A percentile compares a stretch with the other conserved stretches of the same genome.
Conservation (phyloP, 1,140 invertebrate genomes). For the Andricus grossulariae region DNA sequence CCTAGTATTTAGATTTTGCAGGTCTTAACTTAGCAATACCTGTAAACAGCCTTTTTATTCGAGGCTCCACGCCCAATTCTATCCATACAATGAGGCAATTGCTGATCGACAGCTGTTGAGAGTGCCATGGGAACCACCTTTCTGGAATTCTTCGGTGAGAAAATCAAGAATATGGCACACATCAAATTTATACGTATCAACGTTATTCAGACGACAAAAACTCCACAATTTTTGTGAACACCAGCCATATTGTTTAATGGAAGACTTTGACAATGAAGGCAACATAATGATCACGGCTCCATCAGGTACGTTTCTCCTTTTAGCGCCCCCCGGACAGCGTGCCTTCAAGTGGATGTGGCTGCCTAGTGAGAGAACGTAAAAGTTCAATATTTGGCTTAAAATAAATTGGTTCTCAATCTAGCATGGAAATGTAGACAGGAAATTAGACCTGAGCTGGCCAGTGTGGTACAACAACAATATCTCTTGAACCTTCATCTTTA, state of each 20-base stretch:
- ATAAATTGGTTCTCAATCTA: neutral
- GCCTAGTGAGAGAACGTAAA: slow-evolving; percentile 1
- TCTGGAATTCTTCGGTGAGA: neutral
- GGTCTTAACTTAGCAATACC: no score
- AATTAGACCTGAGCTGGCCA: no score
- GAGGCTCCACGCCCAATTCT: no score
- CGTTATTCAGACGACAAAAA: neutral
- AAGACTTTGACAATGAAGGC: neutral
- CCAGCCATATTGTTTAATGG: neutral
- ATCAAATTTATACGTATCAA: neutral
- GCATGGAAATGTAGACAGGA: no score
- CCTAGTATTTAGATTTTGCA: no score
- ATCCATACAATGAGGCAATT: neutral
- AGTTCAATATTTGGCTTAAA: neutral
- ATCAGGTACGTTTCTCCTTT: neutral
- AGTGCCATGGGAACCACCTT: neutral
- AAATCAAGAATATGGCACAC: neutral
- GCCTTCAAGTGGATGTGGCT: neutral
- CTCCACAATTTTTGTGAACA: neutral
- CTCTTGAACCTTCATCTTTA: no score
- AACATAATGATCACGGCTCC: neutral
- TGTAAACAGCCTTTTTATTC: no score
- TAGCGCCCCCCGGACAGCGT: slow-evolving; percentile 1
- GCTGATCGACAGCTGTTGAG: neutral
- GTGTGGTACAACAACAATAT: no score